These are phyloP conservation scores for Desmodus rotundus DNA, from an alignment of 2,113 vertebrate species.

Conservation along the genomic window DNA sequence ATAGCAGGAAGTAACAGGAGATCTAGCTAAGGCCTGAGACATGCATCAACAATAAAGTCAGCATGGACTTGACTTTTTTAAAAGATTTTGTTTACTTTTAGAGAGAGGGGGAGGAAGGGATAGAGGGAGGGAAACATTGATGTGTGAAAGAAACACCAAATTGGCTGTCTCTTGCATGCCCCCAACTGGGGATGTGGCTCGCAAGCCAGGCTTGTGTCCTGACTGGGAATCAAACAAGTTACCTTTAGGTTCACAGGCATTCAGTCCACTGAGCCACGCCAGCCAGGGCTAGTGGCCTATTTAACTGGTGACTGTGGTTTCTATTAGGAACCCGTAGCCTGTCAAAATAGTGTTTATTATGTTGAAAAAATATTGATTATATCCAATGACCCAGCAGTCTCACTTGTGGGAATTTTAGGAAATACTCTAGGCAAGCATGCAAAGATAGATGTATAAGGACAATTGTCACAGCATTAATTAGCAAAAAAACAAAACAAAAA, in stretches of 20 bases:
- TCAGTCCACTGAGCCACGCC: too few relatives aligned
- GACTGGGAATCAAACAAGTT: too few relatives aligned
- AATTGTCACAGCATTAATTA: not conserved
- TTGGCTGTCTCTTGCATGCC: too few relatives aligned
- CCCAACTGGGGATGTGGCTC: too few relatives aligned
- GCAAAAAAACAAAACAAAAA: not conserved
- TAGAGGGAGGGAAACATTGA: too few relatives aligned
- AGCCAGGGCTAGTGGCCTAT: not conserved
- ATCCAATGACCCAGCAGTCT: not conserved
- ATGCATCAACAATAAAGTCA: too few relatives aligned
- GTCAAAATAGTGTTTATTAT: not conserved
- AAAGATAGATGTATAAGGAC: not conserved
- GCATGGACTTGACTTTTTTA: too few relatives aligned
- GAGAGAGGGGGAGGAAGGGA: too few relatives aligned
- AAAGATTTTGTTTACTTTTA: too few relatives aligned
- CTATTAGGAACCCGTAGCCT: not conserved
- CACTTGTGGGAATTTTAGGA: not conserved
- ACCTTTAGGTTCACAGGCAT: too few relatives aligned
- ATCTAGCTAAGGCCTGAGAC: not conserved
- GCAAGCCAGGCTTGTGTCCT: too few relatives aligned
- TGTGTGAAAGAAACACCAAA: too few relatives aligned
- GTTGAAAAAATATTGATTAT: slow-evolving; percentile 21
- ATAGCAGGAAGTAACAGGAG: not conserved
- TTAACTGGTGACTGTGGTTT: not conserved
- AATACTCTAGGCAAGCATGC: not conserved